Percentiles rank a stretch among this genome's conserved stretches.
Evolutionary conservation across 1,140 invertebrate species (phyloP).

Genomic region (Lasioglossum albipes): DNA sequence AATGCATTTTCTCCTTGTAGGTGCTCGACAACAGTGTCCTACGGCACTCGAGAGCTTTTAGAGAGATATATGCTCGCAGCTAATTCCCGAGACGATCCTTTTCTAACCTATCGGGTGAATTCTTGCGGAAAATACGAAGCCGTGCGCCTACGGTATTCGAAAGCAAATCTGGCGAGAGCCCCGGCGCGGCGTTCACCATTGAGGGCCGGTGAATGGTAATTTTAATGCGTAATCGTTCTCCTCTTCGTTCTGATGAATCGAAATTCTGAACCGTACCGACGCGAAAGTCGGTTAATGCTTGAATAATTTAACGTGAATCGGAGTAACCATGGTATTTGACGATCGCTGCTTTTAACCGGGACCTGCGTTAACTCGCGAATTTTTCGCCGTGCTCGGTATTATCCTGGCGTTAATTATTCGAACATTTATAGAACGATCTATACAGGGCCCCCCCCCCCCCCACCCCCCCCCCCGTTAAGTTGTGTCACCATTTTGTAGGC

Average conservation of each 20-base stretch:
- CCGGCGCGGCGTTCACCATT: background rate
- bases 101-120: constrained; percentile 24
- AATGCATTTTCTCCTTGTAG: constrained; percentile 29
- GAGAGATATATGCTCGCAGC: constrained; percentile 23
- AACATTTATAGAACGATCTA: too few relatives aligned
- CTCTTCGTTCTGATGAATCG: constrained; percentile 13
- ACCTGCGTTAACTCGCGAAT: too few relatives aligned
- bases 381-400: too few relatives aligned
- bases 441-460: too few relatives aligned
- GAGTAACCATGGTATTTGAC: background rate
- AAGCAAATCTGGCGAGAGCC: constrained; percentile 22
- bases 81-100: constrained; percentile 39
- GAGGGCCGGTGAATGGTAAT: constrained; percentile 10
- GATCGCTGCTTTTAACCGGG: background rate
- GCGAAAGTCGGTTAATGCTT: constrained; percentile 1
- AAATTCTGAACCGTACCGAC: constrained; percentile 2
- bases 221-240: constrained; percentile 28
- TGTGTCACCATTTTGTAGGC: too few relatives aligned
- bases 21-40: constrained; percentile 27
- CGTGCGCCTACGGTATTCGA: constrained; percentile 5
- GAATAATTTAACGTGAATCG: background rate
- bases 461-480: too few relatives aligned
- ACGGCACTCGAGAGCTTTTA: constrained; percentile 27
- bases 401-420: too few relatives aligned
- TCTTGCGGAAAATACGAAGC: constrained; percentile 36